These are phyloP conservation scores for Anoplophora glabripennis DNA, from an alignment of 1,140 invertebrate genomes.

Conservation along the genomic window DNA sequence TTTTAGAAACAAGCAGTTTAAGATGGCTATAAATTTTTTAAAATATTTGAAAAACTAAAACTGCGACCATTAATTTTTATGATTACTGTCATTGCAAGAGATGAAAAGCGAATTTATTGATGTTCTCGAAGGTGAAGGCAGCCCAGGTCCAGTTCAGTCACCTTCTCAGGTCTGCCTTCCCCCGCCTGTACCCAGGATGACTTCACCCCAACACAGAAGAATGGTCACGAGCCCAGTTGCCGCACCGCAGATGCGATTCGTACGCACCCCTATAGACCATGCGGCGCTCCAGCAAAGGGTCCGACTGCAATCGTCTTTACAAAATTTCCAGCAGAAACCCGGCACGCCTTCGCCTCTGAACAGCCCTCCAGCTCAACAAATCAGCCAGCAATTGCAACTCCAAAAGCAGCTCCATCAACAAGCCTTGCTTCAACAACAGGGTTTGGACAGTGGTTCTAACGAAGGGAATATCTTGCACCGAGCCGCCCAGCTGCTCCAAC, in stretches of 20 bases:
- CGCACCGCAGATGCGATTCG: slow-evolving; percentile 46
- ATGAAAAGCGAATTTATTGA: too few species aligned
- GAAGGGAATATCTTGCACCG: slow-evolving; percentile 35
- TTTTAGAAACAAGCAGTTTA: too few species aligned
- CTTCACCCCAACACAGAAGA: slow-evolving; percentile 58
- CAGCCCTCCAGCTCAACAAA: slow-evolving; percentile 42
- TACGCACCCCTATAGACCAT: slow-evolving; percentile 37
- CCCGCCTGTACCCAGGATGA: slow-evolving; percentile 54
- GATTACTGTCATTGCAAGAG: too few species aligned
- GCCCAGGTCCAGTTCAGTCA: slow-evolving; percentile 47
- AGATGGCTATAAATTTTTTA: too few species aligned
- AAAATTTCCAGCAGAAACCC: slow-evolving; percentile 41
- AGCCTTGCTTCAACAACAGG: slow-evolving; percentile 34
- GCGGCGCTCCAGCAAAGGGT: slow-evolving; percentile 30
- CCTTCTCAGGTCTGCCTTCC: slow-evolving; percentile 46
- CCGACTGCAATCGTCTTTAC: slow-evolving; percentile 34
- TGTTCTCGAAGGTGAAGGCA: slow-evolving; percentile 37
- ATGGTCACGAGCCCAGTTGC: slow-evolving; percentile 55
- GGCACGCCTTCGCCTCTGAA: slow-evolving; percentile 44
- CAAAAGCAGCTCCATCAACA: slow-evolving; percentile 46
- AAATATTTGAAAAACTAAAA: too few species aligned
- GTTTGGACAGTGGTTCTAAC: slow-evolving; percentile 21
- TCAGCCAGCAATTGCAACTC: slow-evolving; percentile 44
- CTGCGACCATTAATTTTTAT: too few species aligned
- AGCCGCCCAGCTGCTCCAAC: slow-evolving; percentile 48